Evolutionary conservation across 1,140 invertebrate species (phyloP).

Genomic region (Drosophila sulfurigaster): DNA sequence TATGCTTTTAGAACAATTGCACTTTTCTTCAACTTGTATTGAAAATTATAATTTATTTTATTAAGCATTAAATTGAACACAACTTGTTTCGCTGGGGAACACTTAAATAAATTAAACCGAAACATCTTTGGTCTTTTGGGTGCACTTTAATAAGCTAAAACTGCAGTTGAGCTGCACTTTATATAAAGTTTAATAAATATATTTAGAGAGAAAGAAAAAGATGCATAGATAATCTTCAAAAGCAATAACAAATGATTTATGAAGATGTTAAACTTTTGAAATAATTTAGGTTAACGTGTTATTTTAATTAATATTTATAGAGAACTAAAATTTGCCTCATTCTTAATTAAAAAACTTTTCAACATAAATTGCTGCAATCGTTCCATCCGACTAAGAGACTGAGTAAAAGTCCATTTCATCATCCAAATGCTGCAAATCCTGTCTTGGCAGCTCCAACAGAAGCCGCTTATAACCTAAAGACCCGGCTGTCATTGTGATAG

Average conservation of each 20-base stretch:
- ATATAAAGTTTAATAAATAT: not conserved
- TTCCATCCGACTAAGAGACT: not conserved
- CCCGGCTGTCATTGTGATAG: constrained; percentile 16
- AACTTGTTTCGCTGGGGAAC: not conserved
- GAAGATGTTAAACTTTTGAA: too few relatives aligned
- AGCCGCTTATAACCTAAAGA: constrained; percentile 7
- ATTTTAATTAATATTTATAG: too few relatives aligned
- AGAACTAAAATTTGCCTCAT: too few relatives aligned
- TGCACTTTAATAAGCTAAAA: not conserved
- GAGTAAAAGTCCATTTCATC: not conserved
- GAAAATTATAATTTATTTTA: not conserved
- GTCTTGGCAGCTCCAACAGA: not conserved
- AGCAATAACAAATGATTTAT: too few relatives aligned
- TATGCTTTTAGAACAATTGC: too few relatives aligned
- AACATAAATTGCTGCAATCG: too few relatives aligned
- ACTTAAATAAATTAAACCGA: not conserved
- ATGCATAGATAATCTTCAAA: too few relatives aligned
- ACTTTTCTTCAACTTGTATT: not conserved
- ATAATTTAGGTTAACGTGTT: too few relatives aligned
- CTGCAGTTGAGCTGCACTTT: not conserved
- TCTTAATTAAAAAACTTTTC: too few relatives aligned
- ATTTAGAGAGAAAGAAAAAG: too few relatives aligned
- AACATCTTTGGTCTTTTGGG: not conserved
- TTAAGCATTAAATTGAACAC: not conserved
- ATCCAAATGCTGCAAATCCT: not conserved